Percentiles rank a stretch among this genome's conserved stretches.
Evolutionary conservation across 2,888 invertebrate species (phyloP).

Genomic region (Ceramica pisi): DNA sequence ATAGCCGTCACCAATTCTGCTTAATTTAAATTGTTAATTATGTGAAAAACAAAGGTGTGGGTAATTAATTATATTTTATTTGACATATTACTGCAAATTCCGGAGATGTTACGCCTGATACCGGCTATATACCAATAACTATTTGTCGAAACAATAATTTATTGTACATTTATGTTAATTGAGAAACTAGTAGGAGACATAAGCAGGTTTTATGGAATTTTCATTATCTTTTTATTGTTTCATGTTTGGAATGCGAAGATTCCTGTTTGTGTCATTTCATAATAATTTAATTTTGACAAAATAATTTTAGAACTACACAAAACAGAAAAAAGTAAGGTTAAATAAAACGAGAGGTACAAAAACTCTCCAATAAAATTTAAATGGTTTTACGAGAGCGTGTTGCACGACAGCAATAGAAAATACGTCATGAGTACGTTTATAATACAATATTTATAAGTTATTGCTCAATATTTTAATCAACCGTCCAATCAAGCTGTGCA

Average conservation of each 20-base stretch:
- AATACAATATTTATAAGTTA: slow-evolving; percentile 46
- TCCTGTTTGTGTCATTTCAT: slow-evolving; percentile 59
- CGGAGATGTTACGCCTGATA: slow-evolving; percentile 74
- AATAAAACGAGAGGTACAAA: slow-evolving; percentile 23
- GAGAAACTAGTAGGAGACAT: slow-evolving; percentile 81
- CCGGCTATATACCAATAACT: slow-evolving; percentile 81
- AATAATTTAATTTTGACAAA: slow-evolving; percentile 46
- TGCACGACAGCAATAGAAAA: slow-evolving; percentile 50
- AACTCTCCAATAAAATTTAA: slow-evolving; percentile 41
- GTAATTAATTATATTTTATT: slow-evolving; percentile 80
- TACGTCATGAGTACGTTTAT: slow-evolving; percentile 50
- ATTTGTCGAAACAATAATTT: slow-evolving; percentile 89
- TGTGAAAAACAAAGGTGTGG: slow-evolving; percentile 72
- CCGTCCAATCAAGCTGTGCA: slow-evolving; percentile 56
- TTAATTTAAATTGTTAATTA: slow-evolving; percentile 60
- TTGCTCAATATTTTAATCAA: slow-evolving; percentile 60
- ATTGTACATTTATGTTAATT: slow-evolving; percentile 84
- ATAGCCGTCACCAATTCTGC: slow-evolving; percentile 33
- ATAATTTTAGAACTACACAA: slow-evolving; percentile 25
- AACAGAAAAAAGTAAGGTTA: neutral
- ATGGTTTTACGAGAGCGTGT: slow-evolving; percentile 56
- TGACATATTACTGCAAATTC: slow-evolving; percentile 78
- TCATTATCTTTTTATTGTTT: slow-evolving; percentile 86
- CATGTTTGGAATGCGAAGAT: slow-evolving; percentile 75
- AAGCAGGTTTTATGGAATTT: slow-evolving; percentile 87